Evolutionary conservation across 2,888 invertebrate genomes (phyloP), one percentile per base, ranked within the genome.

Genomic region (Drosophila tripunctata): DNA sequence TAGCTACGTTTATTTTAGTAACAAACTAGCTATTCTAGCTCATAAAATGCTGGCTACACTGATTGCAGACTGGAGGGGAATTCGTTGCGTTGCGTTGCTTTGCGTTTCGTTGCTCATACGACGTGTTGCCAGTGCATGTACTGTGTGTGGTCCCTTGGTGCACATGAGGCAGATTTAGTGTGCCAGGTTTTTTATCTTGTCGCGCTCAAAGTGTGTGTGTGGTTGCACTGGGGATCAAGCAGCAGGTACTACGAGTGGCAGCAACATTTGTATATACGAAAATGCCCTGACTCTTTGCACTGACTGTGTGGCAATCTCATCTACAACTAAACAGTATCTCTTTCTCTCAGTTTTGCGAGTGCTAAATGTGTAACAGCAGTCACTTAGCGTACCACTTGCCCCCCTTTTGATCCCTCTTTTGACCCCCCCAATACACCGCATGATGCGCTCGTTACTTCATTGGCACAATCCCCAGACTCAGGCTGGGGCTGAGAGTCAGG

Each of bases 101-200:
- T n/a, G n/a, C 27, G 41, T n/a, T 31, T 50, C 54, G 45, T 63
- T 77, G 83, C 81, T 69, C 78, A 68, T 75, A 75, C 62, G 84
- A 64, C 66, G 66, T 62, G 75, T 78, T 75, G 65, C 10, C 55
- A 22, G 21, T 47, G 33, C 36, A 21, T 43, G 68, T 57, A 67
- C 56, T 60, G 31, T 15, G 27, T 44, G 44, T 48, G 40, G 54
- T 36, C 82, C 76, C 78, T 60, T 62, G 79, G 77, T 67, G 78
- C 80, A 84, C 82, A 81, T 81, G 77, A 65, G 77, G 74, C 82
- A 84, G 80, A 81, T 84, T 81, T 84, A 81, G 78, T 84, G 63
- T 65, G 68, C 47, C 75, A 60, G 61, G 55, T 38, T 55, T 55
- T 78, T 78, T 80, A 83, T 86, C 83, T 86, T 80, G 83, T 85